Conservation (phyloP, 2,888 invertebrate genomes). For the Hesperia comma region DNA sequence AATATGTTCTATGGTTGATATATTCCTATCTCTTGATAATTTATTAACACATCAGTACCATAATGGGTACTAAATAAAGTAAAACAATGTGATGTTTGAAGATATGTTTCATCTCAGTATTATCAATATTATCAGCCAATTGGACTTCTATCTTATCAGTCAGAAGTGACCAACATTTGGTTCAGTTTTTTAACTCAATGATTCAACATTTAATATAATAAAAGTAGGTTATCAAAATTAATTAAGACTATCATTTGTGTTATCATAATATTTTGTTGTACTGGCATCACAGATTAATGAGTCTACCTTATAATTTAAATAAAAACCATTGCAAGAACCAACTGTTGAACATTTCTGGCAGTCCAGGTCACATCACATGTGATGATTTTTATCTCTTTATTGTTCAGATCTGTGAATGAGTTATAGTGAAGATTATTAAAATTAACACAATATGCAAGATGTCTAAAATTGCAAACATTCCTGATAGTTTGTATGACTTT, state of each 20-base stretch:
- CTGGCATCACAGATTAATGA: neutral
- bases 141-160: constrained; percentile 18
- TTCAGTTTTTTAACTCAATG: neutral
- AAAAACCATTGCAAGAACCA: neutral
- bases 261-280: neutral
- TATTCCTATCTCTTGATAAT: too few relatives aligned
- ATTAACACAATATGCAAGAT: constrained; percentile 48
- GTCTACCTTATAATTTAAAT: neutral
- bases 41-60: too few relatives aligned
- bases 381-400: neutral
- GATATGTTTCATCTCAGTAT: constrained; percentile 10
- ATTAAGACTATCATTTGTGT: neutral
- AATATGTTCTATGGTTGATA: too few relatives aligned
- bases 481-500: constrained; percentile 55
- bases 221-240: neutral
- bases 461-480: constrained; percentile 57
- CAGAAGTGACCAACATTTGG: constrained; percentile 12
- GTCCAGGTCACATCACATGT: neutral
- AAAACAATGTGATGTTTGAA: neutral
- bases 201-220: too few relatives aligned
- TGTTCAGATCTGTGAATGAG: neutral
- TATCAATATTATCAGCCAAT: constrained; percentile 17
- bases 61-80: too few relatives aligned
- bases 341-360: neutral
- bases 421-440: neutral